phyloP scores from a whole-genome alignment of 2,888 invertebrate genomes.

The Pseudeuparius sepicola region DNA sequence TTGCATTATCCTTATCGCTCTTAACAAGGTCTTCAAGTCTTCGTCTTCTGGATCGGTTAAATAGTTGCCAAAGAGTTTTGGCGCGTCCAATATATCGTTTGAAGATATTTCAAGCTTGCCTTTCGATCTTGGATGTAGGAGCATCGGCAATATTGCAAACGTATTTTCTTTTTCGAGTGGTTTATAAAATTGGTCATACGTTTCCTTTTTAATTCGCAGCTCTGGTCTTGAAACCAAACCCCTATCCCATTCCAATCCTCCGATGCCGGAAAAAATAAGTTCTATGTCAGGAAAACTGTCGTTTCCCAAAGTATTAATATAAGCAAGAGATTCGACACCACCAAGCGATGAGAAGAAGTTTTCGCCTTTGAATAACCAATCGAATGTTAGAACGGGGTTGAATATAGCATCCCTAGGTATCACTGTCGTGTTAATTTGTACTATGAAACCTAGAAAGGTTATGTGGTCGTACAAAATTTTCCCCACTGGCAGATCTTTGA shows the following conservation, averaged over 20 bases:
- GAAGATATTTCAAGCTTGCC: constrained; percentile 44
- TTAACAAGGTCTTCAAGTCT: constrained; percentile 40
- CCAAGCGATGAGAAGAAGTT: constrained; percentile 48
- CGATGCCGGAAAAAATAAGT: constrained; percentile 45
- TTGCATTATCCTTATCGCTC: constrained; percentile 39
- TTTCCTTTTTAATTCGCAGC: constrained; percentile 25
- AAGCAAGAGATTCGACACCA: constrained; percentile 46
- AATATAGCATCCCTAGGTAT: constrained; percentile 29
- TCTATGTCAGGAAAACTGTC: constrained; percentile 50
- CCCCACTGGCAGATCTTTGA: constrained; percentile 56
- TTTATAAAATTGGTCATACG: constrained; percentile 45
- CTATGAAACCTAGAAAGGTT: constrained; percentile 48
- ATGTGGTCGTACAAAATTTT: constrained; percentile 59
- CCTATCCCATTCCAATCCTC: constrained; percentile 36
- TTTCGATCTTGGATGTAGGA: constrained; percentile 46
- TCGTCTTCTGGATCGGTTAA: constrained; percentile 40
- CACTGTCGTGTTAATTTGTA: constrained; percentile 42
- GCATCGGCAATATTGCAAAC: constrained; percentile 44
- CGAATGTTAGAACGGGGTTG: constrained; percentile 15
- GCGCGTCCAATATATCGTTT: constrained; percentile 47
- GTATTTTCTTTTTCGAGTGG: constrained; percentile 40
- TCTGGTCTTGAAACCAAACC: constrained; percentile 15
- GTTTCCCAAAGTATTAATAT: constrained; percentile 43
- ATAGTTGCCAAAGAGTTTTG: constrained; percentile 51
- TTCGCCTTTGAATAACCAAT: constrained; percentile 21